A percentile compares a stretch with the other conserved stretches of the same genome.
Evolutionary conservation across 2,888 invertebrate genomes (phyloP).

Genomic region (Drosophila imparisetae): DNA sequence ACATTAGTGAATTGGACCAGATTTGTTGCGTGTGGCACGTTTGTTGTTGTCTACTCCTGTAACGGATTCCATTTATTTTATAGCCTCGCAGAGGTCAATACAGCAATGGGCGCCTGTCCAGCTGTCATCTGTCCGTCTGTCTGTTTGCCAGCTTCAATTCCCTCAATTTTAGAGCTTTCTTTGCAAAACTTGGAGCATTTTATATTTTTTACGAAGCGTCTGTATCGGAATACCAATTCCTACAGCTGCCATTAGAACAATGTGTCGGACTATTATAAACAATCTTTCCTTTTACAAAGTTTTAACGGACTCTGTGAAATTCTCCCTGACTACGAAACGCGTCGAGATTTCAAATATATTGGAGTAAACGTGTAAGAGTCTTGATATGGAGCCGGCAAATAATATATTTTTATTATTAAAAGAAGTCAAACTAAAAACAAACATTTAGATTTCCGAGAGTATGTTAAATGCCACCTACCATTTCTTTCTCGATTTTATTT

Average conservation of each 20-base stretch:
- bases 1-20: conserved; percentile 57
- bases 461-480: not conserved
- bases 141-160: not conserved
- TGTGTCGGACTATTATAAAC: not conserved
- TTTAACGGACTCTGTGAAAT: not conserved
- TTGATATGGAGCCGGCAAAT: not conserved
- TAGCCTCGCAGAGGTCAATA: not conserved
- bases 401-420: not conserved
- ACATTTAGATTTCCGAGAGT: not conserved
- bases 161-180: not conserved
- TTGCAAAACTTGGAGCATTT: not conserved
- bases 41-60: not conserved
- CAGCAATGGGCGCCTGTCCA: not conserved
- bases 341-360: not conserved
- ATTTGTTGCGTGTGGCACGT: conserved; percentile 63
- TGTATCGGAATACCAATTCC: not conserved
- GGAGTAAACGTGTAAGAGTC: not conserved
- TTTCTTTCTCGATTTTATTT: not conserved
- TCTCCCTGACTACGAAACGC: not conserved
- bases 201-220: not conserved
- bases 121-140: not conserved
- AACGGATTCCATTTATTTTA: conserved; percentile 38
- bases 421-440: not conserved
- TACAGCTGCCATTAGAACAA: not conserved
- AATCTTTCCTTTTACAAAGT: not conserved